phyloP scores from a whole-genome alignment of 1,140 invertebrate genomes.

The Drosophila truncata region DNA sequence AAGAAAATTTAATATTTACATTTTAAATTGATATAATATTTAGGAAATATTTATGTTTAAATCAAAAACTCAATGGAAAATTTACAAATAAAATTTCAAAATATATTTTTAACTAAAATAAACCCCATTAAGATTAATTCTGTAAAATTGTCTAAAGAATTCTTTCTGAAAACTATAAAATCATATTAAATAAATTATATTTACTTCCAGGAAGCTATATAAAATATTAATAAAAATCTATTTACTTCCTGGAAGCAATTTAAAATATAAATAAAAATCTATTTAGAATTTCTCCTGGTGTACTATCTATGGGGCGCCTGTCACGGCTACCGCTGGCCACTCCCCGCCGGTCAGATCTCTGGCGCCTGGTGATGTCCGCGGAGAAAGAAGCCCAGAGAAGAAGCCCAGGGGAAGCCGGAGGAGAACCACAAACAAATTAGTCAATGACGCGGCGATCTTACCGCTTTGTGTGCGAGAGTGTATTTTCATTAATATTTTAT shows the following conservation, averaged over 20 bases:
- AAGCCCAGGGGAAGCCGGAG: conserved; percentile 30
- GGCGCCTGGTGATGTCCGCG: conserved; percentile 50
- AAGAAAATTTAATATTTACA: background rate
- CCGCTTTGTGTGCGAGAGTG: conserved; percentile 39
- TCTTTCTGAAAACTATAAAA: too few species aligned
- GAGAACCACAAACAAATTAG: conserved; percentile 83
- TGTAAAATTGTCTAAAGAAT: background rate
- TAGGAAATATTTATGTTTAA: too few species aligned
- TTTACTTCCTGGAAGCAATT: too few species aligned
- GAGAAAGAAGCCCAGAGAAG: conserved; percentile 11
- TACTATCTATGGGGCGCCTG: conserved; percentile 45
- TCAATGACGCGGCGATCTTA: conserved; percentile 82
- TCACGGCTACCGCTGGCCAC: conserved; percentile 69
- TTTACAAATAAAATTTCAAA: too few species aligned
- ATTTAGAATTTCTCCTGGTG: conserved; percentile 17
- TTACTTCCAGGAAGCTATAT: too few species aligned
- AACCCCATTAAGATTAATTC: background rate
- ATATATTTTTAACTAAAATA: too few species aligned
- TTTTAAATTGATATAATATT: too few species aligned
- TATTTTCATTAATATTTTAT: conserved; percentile 84
- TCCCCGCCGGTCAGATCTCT: conserved; percentile 41
- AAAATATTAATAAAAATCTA: too few species aligned
- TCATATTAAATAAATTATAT: too few species aligned
- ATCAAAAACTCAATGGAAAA: too few species aligned
- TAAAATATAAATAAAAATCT: too few species aligned